phyloP scores from a whole-genome alignment of 2,797 vertebrate species.

The Sandelia bainsii region DNA sequence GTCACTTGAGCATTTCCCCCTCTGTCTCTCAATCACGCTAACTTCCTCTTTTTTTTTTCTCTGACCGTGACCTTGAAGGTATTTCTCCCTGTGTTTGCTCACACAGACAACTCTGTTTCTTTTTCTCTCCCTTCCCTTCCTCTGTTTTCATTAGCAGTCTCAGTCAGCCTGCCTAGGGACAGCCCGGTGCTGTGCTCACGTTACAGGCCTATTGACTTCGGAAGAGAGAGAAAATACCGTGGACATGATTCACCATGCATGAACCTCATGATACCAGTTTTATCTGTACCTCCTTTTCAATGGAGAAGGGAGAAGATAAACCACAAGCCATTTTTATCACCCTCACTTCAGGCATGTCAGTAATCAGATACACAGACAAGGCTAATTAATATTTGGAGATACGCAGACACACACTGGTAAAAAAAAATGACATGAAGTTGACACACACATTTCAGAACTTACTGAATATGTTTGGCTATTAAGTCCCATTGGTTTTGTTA shows the following conservation, averaged over 20 bases:
- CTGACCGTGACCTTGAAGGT: conserved; percentile 83
- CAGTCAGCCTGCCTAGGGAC: conserved; percentile 78
- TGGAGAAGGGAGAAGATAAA: conserved; percentile 75
- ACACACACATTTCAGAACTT: conserved; percentile 57
- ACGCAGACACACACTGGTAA: conserved; percentile 53
- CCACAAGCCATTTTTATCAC: conserved; percentile 71
- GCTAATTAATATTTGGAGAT: conserved; percentile 84
- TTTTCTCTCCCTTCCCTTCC: conserved; percentile 58
- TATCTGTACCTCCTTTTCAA: conserved; percentile 79
- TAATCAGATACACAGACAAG: conserved; percentile 77
- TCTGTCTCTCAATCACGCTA: conserved; percentile 55
- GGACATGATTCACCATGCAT: conserved; percentile 84
- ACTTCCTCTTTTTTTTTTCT: conserved; percentile 47
- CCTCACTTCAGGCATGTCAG: conserved; percentile 81
- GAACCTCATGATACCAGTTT: conserved; percentile 81
- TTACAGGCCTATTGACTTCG: conserved; percentile 84
- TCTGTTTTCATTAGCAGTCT: conserved; percentile 83
- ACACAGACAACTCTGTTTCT: conserved; percentile 70
- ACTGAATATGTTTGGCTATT: conserved; percentile 19
- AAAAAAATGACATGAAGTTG: conserved; percentile 61
- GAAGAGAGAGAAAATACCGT: conserved; percentile 79
- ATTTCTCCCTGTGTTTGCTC: conserved; percentile 76
- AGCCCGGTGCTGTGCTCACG: conserved; percentile 78
- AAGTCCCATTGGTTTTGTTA: conserved; percentile 4
- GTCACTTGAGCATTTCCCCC: conserved; percentile 40